A percentile compares a stretch with the other conserved stretches of the same genome.
Conservation (phyloP, 2,113 vertebrate species). For the Echinops telfairi region DNA sequence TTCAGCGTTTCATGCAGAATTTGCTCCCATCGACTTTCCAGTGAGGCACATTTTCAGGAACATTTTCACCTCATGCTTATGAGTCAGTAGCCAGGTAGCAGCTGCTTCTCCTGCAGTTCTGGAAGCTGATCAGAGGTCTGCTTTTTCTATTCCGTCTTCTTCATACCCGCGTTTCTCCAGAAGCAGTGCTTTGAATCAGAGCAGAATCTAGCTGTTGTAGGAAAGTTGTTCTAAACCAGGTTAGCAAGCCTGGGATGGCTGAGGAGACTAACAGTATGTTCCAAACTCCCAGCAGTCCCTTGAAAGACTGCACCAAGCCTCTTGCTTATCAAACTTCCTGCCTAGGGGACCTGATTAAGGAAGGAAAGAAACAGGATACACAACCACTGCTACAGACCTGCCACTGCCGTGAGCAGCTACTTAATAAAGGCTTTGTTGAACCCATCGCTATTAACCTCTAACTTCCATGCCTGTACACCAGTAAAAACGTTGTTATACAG, state of each 20-base stretch:
- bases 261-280: background rate
- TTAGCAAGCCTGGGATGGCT: background rate
- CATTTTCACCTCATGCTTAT: conserved; percentile 60
- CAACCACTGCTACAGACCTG: background rate
- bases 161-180: background rate
- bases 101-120: background rate
- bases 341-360: conserved; percentile 63
- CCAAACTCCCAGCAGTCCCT: background rate
- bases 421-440: conserved; percentile 1
- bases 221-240: background rate
- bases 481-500: background rate
- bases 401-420: background rate
- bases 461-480: background rate
- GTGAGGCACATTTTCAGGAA: conserved; percentile 70
- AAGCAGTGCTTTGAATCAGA: background rate
- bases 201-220: background rate
- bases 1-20: conserved; percentile 84
- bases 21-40: conserved; percentile 72
- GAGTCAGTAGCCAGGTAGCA: background rate
- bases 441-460: conserved; percentile 46
- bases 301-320: background rate
- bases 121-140: background rate
- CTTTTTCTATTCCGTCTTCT: background rate
- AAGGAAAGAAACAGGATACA: conserved; percentile 68
- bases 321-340: conserved; percentile 50